A percentile compares a stretch with the other conserved stretches of the same genome.
Conservation (phyloP, 2,797 vertebrate species). For the Simalia tracyae region DNA sequence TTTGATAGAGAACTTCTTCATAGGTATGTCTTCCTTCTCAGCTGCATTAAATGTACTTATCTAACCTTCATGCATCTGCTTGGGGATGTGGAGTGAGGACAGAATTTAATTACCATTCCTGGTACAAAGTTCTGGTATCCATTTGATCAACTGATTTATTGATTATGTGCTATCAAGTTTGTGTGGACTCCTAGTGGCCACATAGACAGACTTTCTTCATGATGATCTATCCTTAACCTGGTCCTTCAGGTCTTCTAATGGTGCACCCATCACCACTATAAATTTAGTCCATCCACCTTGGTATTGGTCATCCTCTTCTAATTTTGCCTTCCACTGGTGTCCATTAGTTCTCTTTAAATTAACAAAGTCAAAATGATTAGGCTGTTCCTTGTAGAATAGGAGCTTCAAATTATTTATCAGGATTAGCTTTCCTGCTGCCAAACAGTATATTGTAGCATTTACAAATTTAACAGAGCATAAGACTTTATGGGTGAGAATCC, state of each 20-base stretch:
- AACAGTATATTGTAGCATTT: background rate
- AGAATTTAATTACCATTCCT: background rate
- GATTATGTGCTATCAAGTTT: background rate
- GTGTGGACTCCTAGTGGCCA: background rate
- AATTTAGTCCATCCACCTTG: background rate
- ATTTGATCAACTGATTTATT: background rate
- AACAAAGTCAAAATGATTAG: background rate
- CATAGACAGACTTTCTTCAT: background rate
- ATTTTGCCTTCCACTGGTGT: background rate
- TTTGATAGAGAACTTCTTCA: background rate
- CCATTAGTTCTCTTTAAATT: background rate
- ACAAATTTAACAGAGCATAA: background rate
- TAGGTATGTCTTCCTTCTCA: background rate
- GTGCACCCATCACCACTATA: background rate
- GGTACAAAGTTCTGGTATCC: background rate
- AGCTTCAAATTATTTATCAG: background rate
- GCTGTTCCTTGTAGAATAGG: background rate
- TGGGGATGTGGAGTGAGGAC: background rate
- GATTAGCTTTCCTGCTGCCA: background rate
- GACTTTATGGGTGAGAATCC: background rate
- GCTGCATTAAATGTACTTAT: background rate
- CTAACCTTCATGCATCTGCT: background rate
- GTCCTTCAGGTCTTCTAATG: background rate
- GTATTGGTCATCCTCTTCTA: background rate
- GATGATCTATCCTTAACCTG: background rate